These are phyloP conservation scores for Margaritifera margaritifera DNA, from an alignment of 2,888 invertebrate genomes.

Conservation along the genomic window DNA sequence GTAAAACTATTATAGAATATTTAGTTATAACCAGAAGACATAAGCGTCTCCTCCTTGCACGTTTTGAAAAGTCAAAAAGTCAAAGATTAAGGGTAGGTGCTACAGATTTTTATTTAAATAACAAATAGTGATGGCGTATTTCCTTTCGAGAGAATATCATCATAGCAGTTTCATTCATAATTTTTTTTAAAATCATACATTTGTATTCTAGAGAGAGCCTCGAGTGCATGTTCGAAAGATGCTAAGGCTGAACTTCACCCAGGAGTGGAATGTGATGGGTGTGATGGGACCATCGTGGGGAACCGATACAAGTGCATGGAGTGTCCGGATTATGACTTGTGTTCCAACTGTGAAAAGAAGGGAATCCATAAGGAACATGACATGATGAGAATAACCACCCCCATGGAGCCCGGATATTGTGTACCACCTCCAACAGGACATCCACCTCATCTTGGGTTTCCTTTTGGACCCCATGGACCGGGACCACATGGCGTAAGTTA, in stretches of 20 bases:
- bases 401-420: slow-evolving; percentile 22
- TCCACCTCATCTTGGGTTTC: neutral
- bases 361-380: slow-evolving; percentile 82
- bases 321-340: slow-evolving; percentile 88
- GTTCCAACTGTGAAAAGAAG: slow-evolving; percentile 82
- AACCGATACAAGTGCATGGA: slow-evolving; percentile 89
- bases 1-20: too few species aligned
- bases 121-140: too few species aligned
- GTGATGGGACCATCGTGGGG: slow-evolving; percentile 80
- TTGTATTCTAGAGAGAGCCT: neutral
- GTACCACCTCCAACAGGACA: slow-evolving; percentile 11
- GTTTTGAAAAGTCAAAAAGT: too few species aligned
- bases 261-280: slow-evolving; percentile 83
- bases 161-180: too few species aligned
- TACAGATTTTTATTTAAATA: too few species aligned
- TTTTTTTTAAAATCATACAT: too few species aligned
- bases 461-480: slow-evolving; percentile 18
- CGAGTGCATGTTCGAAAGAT: neutral
- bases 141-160: too few species aligned
- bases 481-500: slow-evolving; percentile 35
- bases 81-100: too few species aligned
- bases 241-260: slow-evolving; percentile 72
- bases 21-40: too few species aligned
- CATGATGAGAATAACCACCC: slow-evolving; percentile 81
- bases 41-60: too few species aligned